Evolutionary conservation across 2,888 invertebrate species (phyloP).

Genomic region (Cataglyphis livida): DNA sequence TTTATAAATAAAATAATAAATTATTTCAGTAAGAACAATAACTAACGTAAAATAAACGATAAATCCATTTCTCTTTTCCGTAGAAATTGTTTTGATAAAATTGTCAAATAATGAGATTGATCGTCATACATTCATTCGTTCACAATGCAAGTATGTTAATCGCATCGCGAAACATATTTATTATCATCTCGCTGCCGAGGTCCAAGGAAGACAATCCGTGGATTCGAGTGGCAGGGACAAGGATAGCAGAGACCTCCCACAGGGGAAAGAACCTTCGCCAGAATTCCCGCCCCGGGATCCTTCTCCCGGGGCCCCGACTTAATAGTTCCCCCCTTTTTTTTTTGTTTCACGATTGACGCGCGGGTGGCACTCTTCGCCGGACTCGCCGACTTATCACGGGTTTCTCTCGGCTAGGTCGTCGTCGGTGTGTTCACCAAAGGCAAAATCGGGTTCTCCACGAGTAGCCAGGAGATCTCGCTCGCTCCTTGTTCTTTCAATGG

Average conservation of each 20-base stretch:
- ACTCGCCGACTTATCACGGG: conserved; percentile 36
- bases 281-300: conserved; percentile 47
- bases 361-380: conserved; percentile 61
- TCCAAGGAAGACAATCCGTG: conserved; percentile 11
- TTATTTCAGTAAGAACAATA: neutral
- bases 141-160: conserved; percentile 20
- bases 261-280: conserved; percentile 49
- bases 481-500: conserved; percentile 18
- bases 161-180: conserved; percentile 19
- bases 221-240: neutral
- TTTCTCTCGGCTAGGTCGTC: conserved; percentile 27
- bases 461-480: conserved; percentile 31
- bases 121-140: neutral
- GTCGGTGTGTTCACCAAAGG: conserved; percentile 43
- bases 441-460: conserved; percentile 51
- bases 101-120: neutral
- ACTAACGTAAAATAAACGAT: neutral
- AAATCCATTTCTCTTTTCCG: too few relatives aligned
- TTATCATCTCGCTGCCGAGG: conserved; percentile 35
- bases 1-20: neutral
- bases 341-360: conserved; percentile 62
- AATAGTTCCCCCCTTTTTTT: conserved; percentile 67
- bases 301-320: conserved; percentile 56
- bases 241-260: conserved; percentile 65
- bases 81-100: neutral